phyloP scores from a whole-genome alignment of 2,888 invertebrate species.

The Scaptomyza cyrtandrae region DNA sequence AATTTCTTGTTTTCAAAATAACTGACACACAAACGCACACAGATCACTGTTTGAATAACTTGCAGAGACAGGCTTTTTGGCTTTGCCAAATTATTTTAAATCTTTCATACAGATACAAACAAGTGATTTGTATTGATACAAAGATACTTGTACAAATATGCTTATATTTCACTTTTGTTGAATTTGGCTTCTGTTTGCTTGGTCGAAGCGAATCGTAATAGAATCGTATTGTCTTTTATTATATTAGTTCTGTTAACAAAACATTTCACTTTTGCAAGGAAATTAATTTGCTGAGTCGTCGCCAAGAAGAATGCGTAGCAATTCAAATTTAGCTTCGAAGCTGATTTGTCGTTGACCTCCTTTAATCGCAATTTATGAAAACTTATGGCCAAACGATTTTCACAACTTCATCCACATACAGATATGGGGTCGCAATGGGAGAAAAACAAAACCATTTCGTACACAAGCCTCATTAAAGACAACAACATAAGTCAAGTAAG shows the following conservation, averaged over 20 bases:
- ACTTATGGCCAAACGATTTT: constrained; percentile 58
- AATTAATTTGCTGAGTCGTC: constrained; percentile 56
- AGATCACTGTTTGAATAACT: constrained; percentile 25
- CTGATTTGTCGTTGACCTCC: constrained; percentile 47
- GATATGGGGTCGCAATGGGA: constrained; percentile 11
- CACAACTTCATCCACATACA: constrained; percentile 44
- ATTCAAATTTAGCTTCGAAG: constrained; percentile 50
- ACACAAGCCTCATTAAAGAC: constrained; percentile 53
- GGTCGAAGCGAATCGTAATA: constrained; percentile 25
- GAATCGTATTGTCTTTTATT: constrained; percentile 5
- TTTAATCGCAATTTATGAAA: constrained; percentile 56
- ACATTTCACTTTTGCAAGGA: constrained; percentile 24
- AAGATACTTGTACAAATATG: constrained; percentile 17
- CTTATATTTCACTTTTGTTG: constrained; percentile 52
- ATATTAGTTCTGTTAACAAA: constrained; percentile 36
- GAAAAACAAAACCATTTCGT: constrained; percentile 63
- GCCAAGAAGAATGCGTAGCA: constrained; percentile 20
- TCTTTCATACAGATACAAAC: constrained; percentile 7
- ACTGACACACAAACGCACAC: constrained; percentile 6
- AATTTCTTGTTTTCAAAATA: constrained; percentile 15
- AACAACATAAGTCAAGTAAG: constrained; percentile 28
- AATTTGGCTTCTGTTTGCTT: constrained; percentile 37
- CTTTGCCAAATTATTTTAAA: constrained; percentile 29
- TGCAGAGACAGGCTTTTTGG: constrained; percentile 19
- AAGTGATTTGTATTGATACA: constrained; percentile 12